Evolutionary conservation across 1,140 invertebrate species (phyloP), one percentile per base, ranked within the genome.

Genomic region (Drosophila parabipectinata): DNA sequence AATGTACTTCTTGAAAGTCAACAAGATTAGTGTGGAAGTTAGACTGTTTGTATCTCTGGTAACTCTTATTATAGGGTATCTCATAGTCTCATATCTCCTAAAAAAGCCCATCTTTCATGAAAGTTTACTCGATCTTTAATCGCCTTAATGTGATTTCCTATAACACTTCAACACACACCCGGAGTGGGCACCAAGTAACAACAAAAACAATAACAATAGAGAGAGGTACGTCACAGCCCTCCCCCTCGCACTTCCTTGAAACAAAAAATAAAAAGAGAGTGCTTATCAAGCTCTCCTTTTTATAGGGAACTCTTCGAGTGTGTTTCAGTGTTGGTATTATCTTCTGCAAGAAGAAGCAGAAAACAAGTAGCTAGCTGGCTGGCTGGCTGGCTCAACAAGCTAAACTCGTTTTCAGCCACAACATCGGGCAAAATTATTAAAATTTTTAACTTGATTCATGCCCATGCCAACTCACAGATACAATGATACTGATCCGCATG

Each of bases 361-460:
- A 79, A 82, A 87, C 82, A 88, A 88, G 83, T 85, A 85, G 82
- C 21, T 21, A 21, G 21, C 21, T 21, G 21, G 21, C 21, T 21
- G 21, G 21, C 21, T 21, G 21, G 21, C 21, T 62, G 54, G 75
- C 63, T 81, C 83, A 87, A 87, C 83, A 83, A 88, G 83, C 83
- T 67, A 88, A 88, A 88, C 83, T 83, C 64, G 83, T 88, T 88
- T 88, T 51, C 58, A 63, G 63, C 72, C 63, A 79, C 62, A 79
- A 66, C 54, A 72, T 64, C 64, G 79, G 71, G 80, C 69, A 81
- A 82, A 88, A 88, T 88, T 88, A 87, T 88, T 88, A 88, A 87
- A 87, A 88, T 72, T 87, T 87, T 76, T 77, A 83, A 77, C 84
- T 87, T 87, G 83, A 87, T 87, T 87, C 83, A 87, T 87, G 79